phyloP scores from a whole-genome alignment of 2,888 invertebrate species.

The Lycia hirtaria region DNA sequence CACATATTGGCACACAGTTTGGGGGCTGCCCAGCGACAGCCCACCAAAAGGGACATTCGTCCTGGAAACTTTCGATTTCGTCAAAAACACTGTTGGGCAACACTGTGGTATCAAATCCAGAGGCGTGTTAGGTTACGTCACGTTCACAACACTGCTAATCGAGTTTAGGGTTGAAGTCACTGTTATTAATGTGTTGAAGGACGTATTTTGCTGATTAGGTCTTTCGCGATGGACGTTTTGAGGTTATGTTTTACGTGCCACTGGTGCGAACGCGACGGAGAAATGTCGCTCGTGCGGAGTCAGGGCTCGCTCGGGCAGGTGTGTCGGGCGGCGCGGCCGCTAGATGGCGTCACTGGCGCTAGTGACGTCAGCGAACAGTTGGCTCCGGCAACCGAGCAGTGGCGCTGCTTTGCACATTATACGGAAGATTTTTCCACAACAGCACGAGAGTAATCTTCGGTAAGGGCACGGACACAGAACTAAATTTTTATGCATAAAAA shows the following conservation, averaged over 20 bases:
- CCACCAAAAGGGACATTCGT: constrained; percentile 81
- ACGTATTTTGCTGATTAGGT: constrained; percentile 74
- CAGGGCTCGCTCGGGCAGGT: constrained; percentile 73
- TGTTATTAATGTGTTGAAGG: constrained; percentile 61
- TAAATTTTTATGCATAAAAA: too few relatives aligned
- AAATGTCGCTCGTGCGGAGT: constrained; percentile 62
- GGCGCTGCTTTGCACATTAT: constrained; percentile 81
- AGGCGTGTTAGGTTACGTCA: constrained; percentile 56
- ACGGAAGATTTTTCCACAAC: constrained; percentile 78
- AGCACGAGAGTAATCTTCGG: constrained; percentile 66
- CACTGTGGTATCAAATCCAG: constrained; percentile 61
- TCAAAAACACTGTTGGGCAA: constrained; percentile 66
- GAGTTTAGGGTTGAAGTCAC: constrained; percentile 61
- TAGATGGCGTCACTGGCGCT: constrained; percentile 72
- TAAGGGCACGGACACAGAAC: constrained; percentile 66
- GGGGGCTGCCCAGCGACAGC: constrained; percentile 84
- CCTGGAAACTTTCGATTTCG: constrained; percentile 78
- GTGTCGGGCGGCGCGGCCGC: constrained; percentile 54
- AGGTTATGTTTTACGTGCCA: constrained; percentile 83
- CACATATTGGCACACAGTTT: constrained; percentile 82
- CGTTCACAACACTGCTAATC: constrained; percentile 58
- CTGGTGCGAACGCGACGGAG: constrained; percentile 81
- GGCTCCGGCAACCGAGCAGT: constrained; percentile 79
- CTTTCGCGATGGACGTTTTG: constrained; percentile 72
- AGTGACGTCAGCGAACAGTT: constrained; percentile 70